Evolutionary conservation across 2,888 invertebrate species (phyloP).

Genomic region (Urechis unicinctus): DNA sequence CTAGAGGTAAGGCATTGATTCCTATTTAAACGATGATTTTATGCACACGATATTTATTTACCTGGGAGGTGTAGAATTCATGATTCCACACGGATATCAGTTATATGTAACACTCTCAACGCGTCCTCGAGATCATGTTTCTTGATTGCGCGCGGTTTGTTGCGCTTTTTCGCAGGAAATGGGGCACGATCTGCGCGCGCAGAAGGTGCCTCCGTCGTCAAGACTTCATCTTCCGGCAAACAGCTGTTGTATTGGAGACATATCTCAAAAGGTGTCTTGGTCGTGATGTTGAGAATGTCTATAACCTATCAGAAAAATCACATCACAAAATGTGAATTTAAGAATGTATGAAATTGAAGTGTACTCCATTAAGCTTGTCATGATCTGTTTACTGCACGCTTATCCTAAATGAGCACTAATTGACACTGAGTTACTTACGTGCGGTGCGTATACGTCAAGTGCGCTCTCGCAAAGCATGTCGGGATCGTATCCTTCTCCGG

Average conservation of each 20-base stretch:
- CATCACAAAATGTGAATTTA: not conserved
- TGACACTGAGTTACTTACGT: not conserved
- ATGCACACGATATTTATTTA: too few species aligned
- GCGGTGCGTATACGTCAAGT: conserved; percentile 4
- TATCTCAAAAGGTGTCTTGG: not conserved
- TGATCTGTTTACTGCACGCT: too few species aligned
- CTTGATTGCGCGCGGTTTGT: not conserved
- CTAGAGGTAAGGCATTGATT: too few species aligned
- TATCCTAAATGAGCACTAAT: too few species aligned
- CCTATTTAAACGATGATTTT: too few species aligned
- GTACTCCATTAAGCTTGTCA: too few species aligned
- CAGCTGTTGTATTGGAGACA: conserved; percentile 3
- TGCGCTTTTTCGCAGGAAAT: not conserved
- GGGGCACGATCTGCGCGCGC: too few species aligned
- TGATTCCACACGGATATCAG: conserved; percentile 4
- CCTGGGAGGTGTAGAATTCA: not conserved
- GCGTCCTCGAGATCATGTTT: not conserved
- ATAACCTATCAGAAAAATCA: too few species aligned
- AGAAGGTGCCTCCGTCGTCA: not conserved
- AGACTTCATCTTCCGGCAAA: not conserved
- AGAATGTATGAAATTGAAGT: not conserved
- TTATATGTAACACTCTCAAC: not conserved
- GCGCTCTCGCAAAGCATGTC: conserved; percentile 5
- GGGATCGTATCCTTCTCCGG: conserved; percentile 2
- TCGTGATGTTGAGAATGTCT: not conserved